Base-by-base conservation (phyloP, 1,140 invertebrate genomes). In the Aphelinus certus region DNA sequence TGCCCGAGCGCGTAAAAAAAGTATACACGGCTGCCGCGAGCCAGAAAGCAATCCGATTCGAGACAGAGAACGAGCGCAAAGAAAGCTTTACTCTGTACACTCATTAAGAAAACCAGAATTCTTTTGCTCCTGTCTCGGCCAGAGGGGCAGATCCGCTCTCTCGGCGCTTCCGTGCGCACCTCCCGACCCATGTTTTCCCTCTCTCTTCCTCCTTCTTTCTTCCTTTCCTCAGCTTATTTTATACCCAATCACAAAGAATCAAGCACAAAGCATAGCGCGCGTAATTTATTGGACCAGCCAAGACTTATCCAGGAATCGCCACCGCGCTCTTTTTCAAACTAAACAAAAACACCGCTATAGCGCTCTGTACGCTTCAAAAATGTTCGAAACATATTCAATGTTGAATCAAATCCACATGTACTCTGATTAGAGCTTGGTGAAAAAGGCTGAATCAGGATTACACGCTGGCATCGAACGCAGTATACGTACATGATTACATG, bases 31-130 rank as follows among this genome's bases (percentile, higher is more conserved):
- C 76, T 74, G 73, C 80, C 80, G 80, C 82, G 78, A 79, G 76
- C 76, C 79, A 81, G 77, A 80, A 81, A 78, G 81, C 79, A 83
- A 85, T 86, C 79, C 82, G 82, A 83, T 84, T 83, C 81, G 80
- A 81, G 42, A 42, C 4, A 81, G 81, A 78, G 78, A 53, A 26
- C 26, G 26, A 78, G 71, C 72, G 82, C 84, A 86, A 87, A 87
- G 86, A 87, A 88, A 88, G 87, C 85, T 88, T 88, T 88, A 85
- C 84, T 87, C 83, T 87, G 85, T 88, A 87, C 86, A 85, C 85
- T 88, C 85, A 88, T 88, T 88, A 88, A 87, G 84, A 81, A 84
- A 85, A 86, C 85, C 82, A 85, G 83, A 77, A 83, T 84, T 87
- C 82, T 86, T 87, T 84, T 81, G 78, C 74, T 76, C 77, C 76